A percentile compares a stretch with the other conserved stretches of the same genome.
These are phyloP conservation scores for Drosophila busckii DNA, from an alignment of 1,140 invertebrate species.

Conservation along the genomic window DNA sequence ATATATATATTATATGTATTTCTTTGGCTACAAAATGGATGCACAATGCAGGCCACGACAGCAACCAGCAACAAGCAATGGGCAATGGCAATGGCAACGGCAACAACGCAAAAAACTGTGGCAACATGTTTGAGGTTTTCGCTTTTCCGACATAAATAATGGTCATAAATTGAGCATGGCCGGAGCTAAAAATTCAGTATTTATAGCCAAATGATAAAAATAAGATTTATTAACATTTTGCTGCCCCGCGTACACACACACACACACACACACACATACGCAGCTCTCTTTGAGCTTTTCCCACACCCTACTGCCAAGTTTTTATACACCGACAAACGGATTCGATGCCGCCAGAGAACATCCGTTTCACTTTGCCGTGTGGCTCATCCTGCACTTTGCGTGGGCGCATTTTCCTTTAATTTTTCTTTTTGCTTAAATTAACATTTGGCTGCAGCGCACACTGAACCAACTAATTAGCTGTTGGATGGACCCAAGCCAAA, in stretches of 20 bases:
- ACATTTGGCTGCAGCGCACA: constrained; percentile 22
- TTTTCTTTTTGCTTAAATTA: constrained; percentile 40
- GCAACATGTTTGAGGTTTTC: constrained; percentile 77
- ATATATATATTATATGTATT: too few relatives aligned
- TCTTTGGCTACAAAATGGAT: constrained; percentile 67
- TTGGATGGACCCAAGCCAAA: constrained; percentile 15
- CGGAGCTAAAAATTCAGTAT: constrained; percentile 79
- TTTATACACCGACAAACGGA: constrained; percentile 18
- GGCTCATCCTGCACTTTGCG: constrained; percentile 53
- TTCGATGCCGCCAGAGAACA: constrained; percentile 52
- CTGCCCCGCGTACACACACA: constrained; percentile 42
- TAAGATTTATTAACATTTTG: constrained; percentile 79
- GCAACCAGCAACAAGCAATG: constrained; percentile 10
- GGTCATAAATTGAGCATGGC: constrained; percentile 79
- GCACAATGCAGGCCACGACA: constrained; percentile 53
- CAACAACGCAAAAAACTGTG: constrained; percentile 55
- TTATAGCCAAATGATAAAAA: constrained; percentile 79
- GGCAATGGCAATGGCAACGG: background rate
- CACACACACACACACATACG: constrained; percentile 15
- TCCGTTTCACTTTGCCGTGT: constrained; percentile 58
- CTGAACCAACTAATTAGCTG: constrained; percentile 64
- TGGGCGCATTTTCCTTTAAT: constrained; percentile 2
- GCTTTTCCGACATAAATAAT: constrained; percentile 79
- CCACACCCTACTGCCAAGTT: constrained; percentile 27
- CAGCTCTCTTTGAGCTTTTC: constrained; percentile 29